phyloP scores from a whole-genome alignment of 2,888 invertebrate species.

The Bombyx huttoni region DNA sequence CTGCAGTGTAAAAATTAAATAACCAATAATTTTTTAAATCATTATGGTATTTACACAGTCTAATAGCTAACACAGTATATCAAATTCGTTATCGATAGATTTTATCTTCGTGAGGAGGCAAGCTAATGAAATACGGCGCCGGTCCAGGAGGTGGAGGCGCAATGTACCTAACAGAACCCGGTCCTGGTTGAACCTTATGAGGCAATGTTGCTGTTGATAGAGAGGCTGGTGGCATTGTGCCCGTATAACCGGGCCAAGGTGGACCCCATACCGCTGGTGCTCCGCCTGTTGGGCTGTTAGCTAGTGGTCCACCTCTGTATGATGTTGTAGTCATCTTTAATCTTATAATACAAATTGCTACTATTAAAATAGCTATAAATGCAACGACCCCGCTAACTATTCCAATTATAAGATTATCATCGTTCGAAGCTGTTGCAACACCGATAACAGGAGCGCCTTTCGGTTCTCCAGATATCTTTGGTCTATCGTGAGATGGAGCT shows the following conservation, averaged over 20 bases:
- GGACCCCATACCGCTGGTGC: constrained; percentile 74
- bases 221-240: constrained; percentile 73
- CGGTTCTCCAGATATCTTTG: constrained; percentile 69
- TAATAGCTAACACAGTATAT: constrained; percentile 5
- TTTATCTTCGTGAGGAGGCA: constrained; percentile 76
- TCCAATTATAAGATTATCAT: constrained; percentile 94
- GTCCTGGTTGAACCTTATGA: constrained; percentile 73
- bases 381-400: constrained; percentile 94
- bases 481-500: constrained; percentile 78
- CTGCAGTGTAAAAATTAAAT: background rate
- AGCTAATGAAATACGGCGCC: constrained; percentile 76
- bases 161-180: constrained; percentile 65
- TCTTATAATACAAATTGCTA: constrained; percentile 90
- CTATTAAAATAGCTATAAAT: constrained; percentile 89
- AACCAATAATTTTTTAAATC: background rate
- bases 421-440: constrained; percentile 79
- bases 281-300: constrained; percentile 73
- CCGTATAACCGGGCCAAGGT: constrained; percentile 71
- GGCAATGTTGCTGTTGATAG: constrained; percentile 77
- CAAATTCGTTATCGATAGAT: constrained; percentile 66
- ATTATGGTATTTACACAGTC: constrained; percentile 3
- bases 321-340: constrained; percentile 78
- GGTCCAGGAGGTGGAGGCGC: constrained; percentile 73
- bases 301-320: constrained; percentile 78
- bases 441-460: constrained; percentile 73